phyloP scores from a whole-genome alignment of 2,797 vertebrate genomes.

The Tadarida brasiliensis region DNA sequence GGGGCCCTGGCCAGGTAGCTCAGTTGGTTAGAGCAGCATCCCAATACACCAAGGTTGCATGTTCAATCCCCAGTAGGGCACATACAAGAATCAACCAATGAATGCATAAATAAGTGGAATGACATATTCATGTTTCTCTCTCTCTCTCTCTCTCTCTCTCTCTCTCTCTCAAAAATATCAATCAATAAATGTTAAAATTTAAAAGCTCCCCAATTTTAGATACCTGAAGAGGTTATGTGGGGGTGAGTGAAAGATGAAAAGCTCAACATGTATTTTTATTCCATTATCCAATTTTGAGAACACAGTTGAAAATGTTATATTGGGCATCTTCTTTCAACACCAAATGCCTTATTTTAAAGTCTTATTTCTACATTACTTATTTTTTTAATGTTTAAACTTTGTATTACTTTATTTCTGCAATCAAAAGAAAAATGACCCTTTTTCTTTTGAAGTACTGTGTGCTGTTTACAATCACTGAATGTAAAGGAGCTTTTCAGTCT shows the following conservation, averaged over 20 bases:
- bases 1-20: no score
- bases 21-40: not conserved
- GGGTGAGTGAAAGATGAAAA: not conserved
- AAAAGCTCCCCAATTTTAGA: conserved; percentile 23
- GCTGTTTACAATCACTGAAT: not conserved
- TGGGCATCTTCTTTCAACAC: not conserved
- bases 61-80: not conserved
- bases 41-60: not conserved
- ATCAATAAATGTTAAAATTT: not conserved
- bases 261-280: not conserved
- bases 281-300: not conserved
- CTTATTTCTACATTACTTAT: not conserved
- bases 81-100: not conserved
- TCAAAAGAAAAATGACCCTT: not conserved
- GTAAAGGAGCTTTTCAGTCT: not conserved
- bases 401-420: not conserved
- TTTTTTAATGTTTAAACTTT: conserved; percentile 30
- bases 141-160: not conserved
- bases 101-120: not conserved
- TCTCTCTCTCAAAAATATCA: not conserved
- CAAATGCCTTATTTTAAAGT: not conserved
- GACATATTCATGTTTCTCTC: not conserved
- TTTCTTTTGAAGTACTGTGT: not conserved
- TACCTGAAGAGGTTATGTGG: not conserved
- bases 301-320: not conserved